These are phyloP conservation scores for Ancistrus triradiatus DNA, from an alignment of 2,113 vertebrate species.

Conservation along the genomic window DNA sequence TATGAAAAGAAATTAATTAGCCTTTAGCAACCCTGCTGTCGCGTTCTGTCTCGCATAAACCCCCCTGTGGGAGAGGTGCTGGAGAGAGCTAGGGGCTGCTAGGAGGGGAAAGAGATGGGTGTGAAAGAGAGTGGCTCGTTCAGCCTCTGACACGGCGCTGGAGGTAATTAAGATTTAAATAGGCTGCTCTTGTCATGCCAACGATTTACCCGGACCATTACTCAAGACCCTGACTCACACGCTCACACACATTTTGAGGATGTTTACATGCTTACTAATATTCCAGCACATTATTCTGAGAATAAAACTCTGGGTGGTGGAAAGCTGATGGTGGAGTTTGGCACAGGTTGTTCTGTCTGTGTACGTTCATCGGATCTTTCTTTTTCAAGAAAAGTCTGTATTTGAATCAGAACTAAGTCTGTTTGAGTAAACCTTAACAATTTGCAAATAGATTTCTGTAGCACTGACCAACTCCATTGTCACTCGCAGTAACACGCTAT, in stretches of 20 bases:
- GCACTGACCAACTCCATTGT: too few relatives aligned
- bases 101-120: neutral
- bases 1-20: constrained; percentile 74
- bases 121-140: neutral
- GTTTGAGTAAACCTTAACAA: too few relatives aligned
- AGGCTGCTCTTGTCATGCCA: constrained; percentile 44
- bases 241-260: neutral
- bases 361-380: too few relatives aligned
- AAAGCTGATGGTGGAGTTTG: too few relatives aligned
- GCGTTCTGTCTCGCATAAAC: constrained; percentile 43
- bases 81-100: neutral
- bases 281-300: too few relatives aligned
- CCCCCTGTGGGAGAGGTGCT: neutral
- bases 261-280: neutral
- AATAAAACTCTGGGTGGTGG: too few relatives aligned
- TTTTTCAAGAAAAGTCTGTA: too few relatives aligned
- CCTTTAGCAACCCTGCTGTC: constrained; percentile 69
- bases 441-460: too few relatives aligned
- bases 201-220: constrained; percentile 18
- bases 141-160: constrained; percentile 32
- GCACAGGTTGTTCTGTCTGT: too few relatives aligned
- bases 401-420: too few relatives aligned
- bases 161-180: constrained; percentile 61
- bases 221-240: neutral
- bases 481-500: too few relatives aligned